phyloP scores from a whole-genome alignment of 2,888 invertebrate genomes.

The Temnothorax unifasciatus region DNA sequence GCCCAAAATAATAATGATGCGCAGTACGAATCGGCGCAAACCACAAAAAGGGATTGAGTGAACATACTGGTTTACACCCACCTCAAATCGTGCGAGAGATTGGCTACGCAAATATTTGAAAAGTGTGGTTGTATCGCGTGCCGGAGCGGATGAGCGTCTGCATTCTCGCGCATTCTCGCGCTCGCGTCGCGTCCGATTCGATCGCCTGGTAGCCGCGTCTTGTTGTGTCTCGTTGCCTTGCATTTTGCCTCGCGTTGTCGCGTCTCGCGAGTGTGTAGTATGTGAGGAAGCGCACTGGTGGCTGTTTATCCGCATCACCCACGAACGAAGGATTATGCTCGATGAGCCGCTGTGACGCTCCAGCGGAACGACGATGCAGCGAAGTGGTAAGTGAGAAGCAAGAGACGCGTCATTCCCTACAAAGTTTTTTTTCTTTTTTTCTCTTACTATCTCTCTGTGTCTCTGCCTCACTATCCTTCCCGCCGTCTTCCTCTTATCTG shows the following conservation, averaged over 20 bases:
- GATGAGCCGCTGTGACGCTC: constrained; percentile 65
- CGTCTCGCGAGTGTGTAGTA: constrained; percentile 25
- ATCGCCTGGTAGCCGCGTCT: background rate
- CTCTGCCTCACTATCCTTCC: background rate
- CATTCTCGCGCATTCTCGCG: background rate
- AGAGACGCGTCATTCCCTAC: background rate
- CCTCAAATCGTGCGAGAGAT: constrained; percentile 9
- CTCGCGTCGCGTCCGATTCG: background rate
- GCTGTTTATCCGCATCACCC: background rate
- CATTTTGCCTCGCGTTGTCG: background rate
- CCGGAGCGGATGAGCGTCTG: background rate
- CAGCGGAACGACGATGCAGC: constrained; percentile 74
- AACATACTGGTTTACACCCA: too few relatives aligned
- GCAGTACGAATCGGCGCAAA: too few relatives aligned
- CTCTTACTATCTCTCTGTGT: background rate
- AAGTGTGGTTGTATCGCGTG: constrained; percentile 25
- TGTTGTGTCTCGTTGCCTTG: background rate
- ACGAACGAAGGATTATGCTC: constrained; percentile 69
- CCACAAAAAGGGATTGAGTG: too few relatives aligned
- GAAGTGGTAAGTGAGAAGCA: constrained; percentile 77
- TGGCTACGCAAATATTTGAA: constrained; percentile 48
- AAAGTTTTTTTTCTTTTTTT: background rate
- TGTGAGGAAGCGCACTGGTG: constrained; percentile 2
- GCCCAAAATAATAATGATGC: too few relatives aligned
- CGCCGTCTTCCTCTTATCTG: background rate